Conservation (phyloP, 2,888 invertebrate species). For the Poecilobothrus nobilitatus region DNA sequence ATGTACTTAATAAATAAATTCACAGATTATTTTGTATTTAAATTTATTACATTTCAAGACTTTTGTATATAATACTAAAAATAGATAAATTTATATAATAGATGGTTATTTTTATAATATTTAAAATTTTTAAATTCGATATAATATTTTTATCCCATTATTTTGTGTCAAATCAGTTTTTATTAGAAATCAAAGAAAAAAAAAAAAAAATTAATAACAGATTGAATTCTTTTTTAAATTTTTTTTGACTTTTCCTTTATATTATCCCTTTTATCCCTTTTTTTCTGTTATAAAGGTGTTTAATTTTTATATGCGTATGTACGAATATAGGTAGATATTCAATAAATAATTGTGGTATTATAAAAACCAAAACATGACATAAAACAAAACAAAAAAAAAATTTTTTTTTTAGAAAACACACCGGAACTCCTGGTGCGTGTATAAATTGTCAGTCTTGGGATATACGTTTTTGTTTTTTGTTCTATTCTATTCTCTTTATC, state of each 20-base stretch:
- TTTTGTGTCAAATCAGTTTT: background rate
- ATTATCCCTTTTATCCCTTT: background rate
- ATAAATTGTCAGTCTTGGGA: background rate
- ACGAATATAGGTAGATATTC: background rate
- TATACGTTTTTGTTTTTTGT: background rate
- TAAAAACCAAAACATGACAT: background rate
- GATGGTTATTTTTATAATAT: too few species aligned
- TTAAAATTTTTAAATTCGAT: too few species aligned
- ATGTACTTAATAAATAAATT: too few species aligned
- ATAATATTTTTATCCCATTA: too few species aligned
- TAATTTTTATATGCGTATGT: background rate
- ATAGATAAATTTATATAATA: too few species aligned
- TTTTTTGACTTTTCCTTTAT: background rate
- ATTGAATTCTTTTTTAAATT: background rate
- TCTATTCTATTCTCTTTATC: background rate
- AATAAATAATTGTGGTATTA: background rate
- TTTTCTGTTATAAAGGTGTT: background rate
- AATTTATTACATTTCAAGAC: too few species aligned
- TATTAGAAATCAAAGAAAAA: background rate
- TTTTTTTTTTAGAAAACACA: background rate
- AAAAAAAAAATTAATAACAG: background rate
- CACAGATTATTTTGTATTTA: too few species aligned
- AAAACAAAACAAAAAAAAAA: background rate
- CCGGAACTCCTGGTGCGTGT: conserved; percentile 6
- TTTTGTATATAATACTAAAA: too few species aligned